A percentile compares a stretch with the other conserved stretches of the same genome.
Conservation (phyloP, 2,888 invertebrate species). For the Ypsolopha sequella region DNA sequence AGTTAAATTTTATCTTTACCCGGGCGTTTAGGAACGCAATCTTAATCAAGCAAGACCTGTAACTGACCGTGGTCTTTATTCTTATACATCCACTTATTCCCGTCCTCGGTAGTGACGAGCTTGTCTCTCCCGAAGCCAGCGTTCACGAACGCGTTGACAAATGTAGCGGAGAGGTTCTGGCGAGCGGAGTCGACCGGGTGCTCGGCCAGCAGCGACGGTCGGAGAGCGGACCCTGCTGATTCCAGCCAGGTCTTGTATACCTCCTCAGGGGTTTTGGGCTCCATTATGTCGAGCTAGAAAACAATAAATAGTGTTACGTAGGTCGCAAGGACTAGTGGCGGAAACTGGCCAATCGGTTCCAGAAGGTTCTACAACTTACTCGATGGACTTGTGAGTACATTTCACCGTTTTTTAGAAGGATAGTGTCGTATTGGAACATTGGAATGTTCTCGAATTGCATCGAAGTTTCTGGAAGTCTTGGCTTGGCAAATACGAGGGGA, state of each 20-base stretch:
- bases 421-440: no score
- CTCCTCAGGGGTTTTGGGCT: conserved; percentile 98
- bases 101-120: conserved; percentile 88
- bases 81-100: conserved; percentile 92
- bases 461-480: no score
- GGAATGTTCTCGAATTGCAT: no score
- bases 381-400: no score
- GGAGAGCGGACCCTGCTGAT: conserved; percentile 74
- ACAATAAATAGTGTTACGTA: neutral
- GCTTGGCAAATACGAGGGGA: no score
- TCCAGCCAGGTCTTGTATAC: conserved; percentile 99
- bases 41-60: neutral
- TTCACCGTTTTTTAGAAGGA: no score
- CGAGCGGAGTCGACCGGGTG: conserved; percentile 93
- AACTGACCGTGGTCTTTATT: conserved; percentile 90
- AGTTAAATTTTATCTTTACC: no score
- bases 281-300: conserved; percentile 93
- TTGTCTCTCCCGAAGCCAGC: conserved; percentile 98
- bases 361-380: no score
- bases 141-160: conserved; percentile 99
- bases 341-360: no score
- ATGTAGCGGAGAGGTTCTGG: conserved; percentile 96
- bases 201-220: conserved; percentile 80
- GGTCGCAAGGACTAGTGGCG: no score
- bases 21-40: no score